Conservation (phyloP, 2,888 invertebrate genomes). For the Apoda limacodes region DNA sequence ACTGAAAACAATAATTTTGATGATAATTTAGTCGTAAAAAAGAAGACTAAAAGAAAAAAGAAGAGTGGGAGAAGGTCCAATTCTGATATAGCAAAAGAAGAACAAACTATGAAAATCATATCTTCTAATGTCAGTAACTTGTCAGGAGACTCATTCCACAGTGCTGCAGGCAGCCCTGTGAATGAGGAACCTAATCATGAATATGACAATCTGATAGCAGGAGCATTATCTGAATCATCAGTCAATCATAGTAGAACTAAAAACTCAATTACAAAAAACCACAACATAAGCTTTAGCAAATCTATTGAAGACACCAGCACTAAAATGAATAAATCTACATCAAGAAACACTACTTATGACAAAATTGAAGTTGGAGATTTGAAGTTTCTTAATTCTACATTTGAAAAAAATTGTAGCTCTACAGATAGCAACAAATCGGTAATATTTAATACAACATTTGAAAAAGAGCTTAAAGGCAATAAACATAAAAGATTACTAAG, state of each 20-base stretch:
- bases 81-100: constrained; percentile 24
- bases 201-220: neutral
- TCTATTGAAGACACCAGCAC: too few species aligned
- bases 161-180: constrained; percentile 48
- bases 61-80: constrained; percentile 28
- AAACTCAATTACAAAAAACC: constrained; percentile 4
- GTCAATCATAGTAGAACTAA: neutral
- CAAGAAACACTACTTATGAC: constrained; percentile 3
- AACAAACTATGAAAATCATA: constrained; percentile 11
- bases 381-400: constrained; percentile 7
- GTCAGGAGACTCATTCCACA: constrained; percentile 49
- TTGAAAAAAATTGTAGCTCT: constrained; percentile 5
- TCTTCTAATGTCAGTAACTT: constrained; percentile 26
- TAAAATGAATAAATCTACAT: constrained; percentile 3
- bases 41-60: constrained; percentile 33
- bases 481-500: too few species aligned
- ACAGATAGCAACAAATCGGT: constrained; percentile 11
- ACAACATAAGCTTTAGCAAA: constrained; percentile 3
- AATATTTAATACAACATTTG: constrained; percentile 17
- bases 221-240: neutral
- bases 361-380: constrained; percentile 1
- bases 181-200: constrained; percentile 4
- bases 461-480: too few species aligned
- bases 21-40: constrained; percentile 20
- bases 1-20: too few species aligned